phyloP scores from a whole-genome alignment of 1,140 invertebrate species.

The Mamestra configurata region DNA sequence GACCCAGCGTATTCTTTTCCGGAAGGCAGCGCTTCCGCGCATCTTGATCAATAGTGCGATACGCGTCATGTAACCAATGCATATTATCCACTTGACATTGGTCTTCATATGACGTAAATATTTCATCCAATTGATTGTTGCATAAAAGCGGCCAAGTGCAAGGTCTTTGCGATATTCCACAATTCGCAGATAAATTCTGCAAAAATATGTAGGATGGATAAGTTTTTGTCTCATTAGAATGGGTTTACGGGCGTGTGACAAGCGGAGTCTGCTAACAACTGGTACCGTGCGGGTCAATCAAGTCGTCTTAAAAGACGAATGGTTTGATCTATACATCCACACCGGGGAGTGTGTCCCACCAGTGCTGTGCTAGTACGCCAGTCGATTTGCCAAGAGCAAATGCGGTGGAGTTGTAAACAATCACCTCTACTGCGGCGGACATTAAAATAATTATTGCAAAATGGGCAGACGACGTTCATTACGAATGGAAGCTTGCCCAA shows the following conservation, averaged over 20 bases:
- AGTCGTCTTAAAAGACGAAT: constrained; percentile 29
- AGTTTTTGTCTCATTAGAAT: not conserved
- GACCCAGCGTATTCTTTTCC: not conserved
- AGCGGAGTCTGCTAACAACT: not conserved
- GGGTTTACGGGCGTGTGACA: not conserved
- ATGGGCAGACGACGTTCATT: constrained; percentile 45
- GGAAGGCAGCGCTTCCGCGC: constrained; percentile 2
- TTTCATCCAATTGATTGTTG: constrained; percentile 20
- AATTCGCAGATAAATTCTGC: not conserved
- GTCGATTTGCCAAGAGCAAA: constrained; percentile 50
- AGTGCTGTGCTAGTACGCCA: constrained; percentile 20
- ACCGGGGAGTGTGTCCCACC: not conserved
- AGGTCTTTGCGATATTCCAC: constrained; percentile 25
- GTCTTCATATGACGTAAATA: constrained; percentile 47
- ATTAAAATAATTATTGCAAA: constrained; percentile 57
- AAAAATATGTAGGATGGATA: not conserved
- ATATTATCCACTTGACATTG: constrained; percentile 54
- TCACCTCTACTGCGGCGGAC: constrained; percentile 37
- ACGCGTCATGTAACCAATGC: constrained; percentile 12
- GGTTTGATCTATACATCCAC: constrained; percentile 26
- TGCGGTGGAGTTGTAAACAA: constrained; percentile 55
- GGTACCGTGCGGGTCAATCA: not conserved
- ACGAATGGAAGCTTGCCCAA: constrained; percentile 63
- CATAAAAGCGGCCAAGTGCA: constrained; percentile 42
- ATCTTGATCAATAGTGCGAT: not conserved